Base-by-base conservation (phyloP, 1,140 invertebrate genomes). In the Stenopsyche tienmushanensis region DNA sequence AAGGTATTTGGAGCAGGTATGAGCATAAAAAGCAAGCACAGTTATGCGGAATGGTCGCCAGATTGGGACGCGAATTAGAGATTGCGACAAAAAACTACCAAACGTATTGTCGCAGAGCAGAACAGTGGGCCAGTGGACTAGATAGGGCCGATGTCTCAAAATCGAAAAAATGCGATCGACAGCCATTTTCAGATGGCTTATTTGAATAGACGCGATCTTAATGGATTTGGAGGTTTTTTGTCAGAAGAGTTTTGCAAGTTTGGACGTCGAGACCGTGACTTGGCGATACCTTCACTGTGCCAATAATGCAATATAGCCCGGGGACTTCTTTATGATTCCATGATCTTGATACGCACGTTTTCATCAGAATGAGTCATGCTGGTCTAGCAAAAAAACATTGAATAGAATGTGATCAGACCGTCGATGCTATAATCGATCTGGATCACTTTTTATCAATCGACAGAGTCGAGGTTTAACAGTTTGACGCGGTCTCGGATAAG, bases 1-100 rank as follows among this genome's bases (percentile, higher is more conserved):
- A 44, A 29, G 54, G 64, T 65, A 65, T 65, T 65, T 65, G 55
- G 64, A 65, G 64, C 64, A 65, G 64, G 39, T 23, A 18, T 24
- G 23, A 39, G 34, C 17, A 34, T 49, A 65, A 65, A 57, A 64
- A 65, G 44, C 42, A 59, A 24, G 42, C 44, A 65, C 64, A 65
- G 64, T 65, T 65, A 58, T 59, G 26, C 39, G 57, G 49, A 65
- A 65, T 34, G 57, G 26, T 39, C 24, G 42, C 39, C 62, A 41
- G 52, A 64, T 55, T 62, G 47, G 58, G 9, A 15, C 26, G 49
- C 45, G 64, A 66, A 66, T 66, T 62, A 66, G 29, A 57, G 2
- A 15, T 39, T 20, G 47, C 50, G 57, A 52, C 25, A 62, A 25
- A 62, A 60, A 60, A 54, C 54, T 39, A 25, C 34, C 23, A 60